Base-by-base conservation (phyloP, 2,797 vertebrate species). In the Phrynocephalus guinanensis region DNA sequence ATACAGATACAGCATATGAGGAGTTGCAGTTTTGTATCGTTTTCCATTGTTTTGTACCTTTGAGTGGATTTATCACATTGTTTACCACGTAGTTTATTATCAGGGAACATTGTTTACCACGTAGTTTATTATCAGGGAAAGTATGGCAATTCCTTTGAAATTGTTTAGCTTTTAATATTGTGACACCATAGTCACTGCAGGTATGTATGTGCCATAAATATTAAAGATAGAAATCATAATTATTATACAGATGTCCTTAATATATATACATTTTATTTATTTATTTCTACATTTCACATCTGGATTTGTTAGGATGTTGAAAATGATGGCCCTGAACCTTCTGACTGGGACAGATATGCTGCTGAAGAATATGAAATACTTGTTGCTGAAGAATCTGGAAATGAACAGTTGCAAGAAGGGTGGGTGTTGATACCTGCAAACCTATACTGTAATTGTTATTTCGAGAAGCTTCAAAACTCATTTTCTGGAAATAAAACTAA, bases 271-370 rank as follows among this genome's bases (percentile, higher is more conserved):
- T 44, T 75, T 6, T 1, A 44, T 3, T 6, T 76, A 22, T 79
- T 77, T 94, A 73, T 84, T 87, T 80, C 3, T 30, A 18, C 86
- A 3, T 95, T 94, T 81, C 6, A 90, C 52, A 83, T 56, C 15
- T 84, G 1, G 56, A 95, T 94, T 92, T 79, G 87, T 76, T 91
- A 99, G 99, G 99, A 99, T 91, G 80, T 97, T 89, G 99, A 99
- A 73, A 98, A 97, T 33, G 98, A 99, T 20, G 96, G 97, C 94
- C 98, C 99, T 1, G 99, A 99, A 91, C 98, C 99, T 16, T 99
- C 98, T 0, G 99, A 99, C 93, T 99, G 99, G 99, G 99, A 99
- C 96, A 98, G 98, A 94, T 99, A 99, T 2, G 99, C 99, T 78
- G 97, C 99, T 6, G 99, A 99, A 89, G 99, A 99, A 91, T 99